Evolutionary conservation across 2,113 vertebrate species (phyloP), one percentile per base, ranked within the genome.

Genomic region (Sardina pilchardus): DNA sequence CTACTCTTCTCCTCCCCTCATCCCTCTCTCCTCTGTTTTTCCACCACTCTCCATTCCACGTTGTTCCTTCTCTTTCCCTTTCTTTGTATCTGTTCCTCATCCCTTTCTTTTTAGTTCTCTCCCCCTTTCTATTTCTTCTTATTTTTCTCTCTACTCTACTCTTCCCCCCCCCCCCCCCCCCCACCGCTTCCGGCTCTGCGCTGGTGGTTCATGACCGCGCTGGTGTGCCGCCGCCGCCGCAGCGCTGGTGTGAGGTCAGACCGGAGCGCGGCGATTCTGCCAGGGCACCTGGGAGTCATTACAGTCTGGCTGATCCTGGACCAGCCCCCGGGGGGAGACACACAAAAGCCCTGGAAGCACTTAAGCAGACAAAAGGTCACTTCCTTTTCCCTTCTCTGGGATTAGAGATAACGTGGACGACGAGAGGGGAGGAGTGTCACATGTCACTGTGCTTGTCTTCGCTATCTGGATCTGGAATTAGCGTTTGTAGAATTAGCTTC

Each of bases 1-100:
- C 16, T 44, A 21, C 16, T 53, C 63, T n/a, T 19, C n/a, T 80
- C 75, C n/a, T 83, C 45, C 83, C 30, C 67, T 34, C 30, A 14
- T 26, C 94, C 93, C 91, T 87, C 81, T 93, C 92, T 50, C 17
- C 48, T 53, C 85, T 6, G 81, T 30, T 53, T 21, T 39, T 78
- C 30, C 30, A 50, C 71, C 67, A n/a, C n/a, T 8, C 21, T n/a
- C 59, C 59, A 4, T 56, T 19, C 53, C 1, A 17, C 21, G 14
- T 21, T 21, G 0, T 21, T 30, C 82, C 1, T 42, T 59, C 83
- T 30, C 45, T 75, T 34, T 59, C n/a, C 42, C 50, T 80, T 26
- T 85, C 21, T 19, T 6, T 59, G 5, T 63, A 9, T 85, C 42
- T 80, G 81, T 88, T 67, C 53, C 59, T 85, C 24, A 36, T 26